Conservation (phyloP, 2,888 invertebrate species). For the Phaonia tiefii region DNA sequence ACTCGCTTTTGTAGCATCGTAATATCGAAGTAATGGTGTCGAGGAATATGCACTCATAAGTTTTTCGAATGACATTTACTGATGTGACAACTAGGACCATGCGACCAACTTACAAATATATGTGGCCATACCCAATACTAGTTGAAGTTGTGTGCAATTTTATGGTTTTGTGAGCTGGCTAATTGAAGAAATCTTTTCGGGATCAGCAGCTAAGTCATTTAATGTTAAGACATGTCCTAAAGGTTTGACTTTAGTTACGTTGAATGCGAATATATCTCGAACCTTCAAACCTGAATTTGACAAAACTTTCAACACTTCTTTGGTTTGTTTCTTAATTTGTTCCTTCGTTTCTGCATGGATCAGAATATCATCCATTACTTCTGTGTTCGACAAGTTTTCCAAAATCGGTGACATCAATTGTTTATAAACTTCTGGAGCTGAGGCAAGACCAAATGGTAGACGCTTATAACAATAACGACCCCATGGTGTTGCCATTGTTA, state of each 20-base stretch:
- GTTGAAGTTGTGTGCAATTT: neutral
- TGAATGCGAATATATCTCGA: neutral
- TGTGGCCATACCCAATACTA: no score
- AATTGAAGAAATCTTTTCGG: neutral
- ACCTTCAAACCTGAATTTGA: no score
- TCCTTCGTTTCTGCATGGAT: no score
- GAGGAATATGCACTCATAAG: neutral
- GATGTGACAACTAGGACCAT: neutral
- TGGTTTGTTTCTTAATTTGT: no score
- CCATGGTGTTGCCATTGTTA: conserved; percentile 67
- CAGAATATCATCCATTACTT: no score
- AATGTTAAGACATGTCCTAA: neutral
- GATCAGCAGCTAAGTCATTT: neutral
- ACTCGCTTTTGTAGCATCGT: no score
- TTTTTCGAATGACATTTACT: neutral
- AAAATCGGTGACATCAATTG: conserved; percentile 59
- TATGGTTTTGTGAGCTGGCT: neutral
- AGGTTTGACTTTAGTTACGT: neutral
- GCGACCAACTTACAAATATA: neutral
- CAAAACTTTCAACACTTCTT: no score
- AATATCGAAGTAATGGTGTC: no score
- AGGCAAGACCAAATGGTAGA: conserved; percentile 65
- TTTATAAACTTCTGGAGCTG: conserved; percentile 71
- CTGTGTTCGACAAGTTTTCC: no score
- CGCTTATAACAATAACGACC: conserved; percentile 66